A percentile compares a stretch with the other conserved stretches of the same genome.
These are phyloP conservation scores for Psittacula derbiana DNA, from an alignment of 2,797 vertebrate genomes.

Conservation along the genomic window DNA sequence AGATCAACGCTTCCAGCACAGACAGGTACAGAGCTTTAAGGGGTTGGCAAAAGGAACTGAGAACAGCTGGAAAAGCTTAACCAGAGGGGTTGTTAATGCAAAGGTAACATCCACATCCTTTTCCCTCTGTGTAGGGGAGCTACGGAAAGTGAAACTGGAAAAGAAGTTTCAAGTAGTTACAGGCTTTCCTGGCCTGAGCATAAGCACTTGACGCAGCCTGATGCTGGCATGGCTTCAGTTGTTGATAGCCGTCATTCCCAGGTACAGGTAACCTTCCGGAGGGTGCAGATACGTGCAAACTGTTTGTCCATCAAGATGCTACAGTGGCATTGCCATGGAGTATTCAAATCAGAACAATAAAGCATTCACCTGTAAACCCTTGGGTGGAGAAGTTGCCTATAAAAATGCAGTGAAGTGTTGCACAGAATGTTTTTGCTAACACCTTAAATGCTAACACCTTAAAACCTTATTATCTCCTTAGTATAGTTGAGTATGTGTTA, in stretches of 20 bases:
- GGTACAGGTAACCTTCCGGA: background rate
- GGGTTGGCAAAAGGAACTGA: background rate
- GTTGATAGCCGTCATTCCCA: conserved; percentile 78
- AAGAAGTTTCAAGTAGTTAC: conserved; percentile 66
- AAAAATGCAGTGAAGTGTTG: rapidly evolving
- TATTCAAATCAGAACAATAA: background rate
- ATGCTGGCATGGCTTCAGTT: conserved; percentile 69
- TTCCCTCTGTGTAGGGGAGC: conserved; percentile 41
- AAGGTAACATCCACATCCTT: background rate
- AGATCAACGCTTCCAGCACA: conserved; percentile 62
- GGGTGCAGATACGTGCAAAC: rapidly evolving
- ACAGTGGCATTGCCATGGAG: background rate
- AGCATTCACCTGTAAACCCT: rapidly evolving
- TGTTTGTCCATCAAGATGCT: rapidly evolving
- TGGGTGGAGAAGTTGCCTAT: rapidly evolving
- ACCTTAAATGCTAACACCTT: background rate
- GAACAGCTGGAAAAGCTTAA: background rate
- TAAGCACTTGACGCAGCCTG: conserved; percentile 76
- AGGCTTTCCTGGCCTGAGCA: conserved; percentile 83
- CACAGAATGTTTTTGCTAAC: background rate
- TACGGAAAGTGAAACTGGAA: conserved; percentile 80
- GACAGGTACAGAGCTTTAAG: conserved; percentile 80
- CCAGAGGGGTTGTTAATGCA: background rate
- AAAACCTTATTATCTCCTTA: background rate
- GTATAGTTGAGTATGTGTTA: background rate